phyloP scores from a whole-genome alignment of 2,797 vertebrate species.

The Eospalax fontanierii region DNA sequence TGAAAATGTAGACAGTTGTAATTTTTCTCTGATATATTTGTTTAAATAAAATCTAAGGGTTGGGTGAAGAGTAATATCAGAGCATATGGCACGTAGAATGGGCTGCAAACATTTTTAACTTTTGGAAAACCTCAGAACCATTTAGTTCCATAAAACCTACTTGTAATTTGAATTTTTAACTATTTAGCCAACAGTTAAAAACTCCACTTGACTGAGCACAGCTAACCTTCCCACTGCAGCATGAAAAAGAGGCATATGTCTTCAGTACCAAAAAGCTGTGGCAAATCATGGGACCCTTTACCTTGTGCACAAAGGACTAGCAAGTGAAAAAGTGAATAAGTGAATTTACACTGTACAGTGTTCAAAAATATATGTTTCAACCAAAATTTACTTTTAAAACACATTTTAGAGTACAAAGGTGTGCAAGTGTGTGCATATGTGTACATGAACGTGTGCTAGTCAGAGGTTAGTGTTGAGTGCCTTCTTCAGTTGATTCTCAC shows the following conservation, averaged over 20 bases:
- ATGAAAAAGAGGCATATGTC: background rate
- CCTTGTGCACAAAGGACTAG: background rate
- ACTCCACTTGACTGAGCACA: background rate
- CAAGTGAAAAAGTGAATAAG: background rate
- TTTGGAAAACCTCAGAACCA: constrained; percentile 13
- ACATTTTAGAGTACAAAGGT: background rate
- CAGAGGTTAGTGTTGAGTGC: background rate
- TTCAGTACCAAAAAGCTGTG: background rate
- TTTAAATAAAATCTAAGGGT: background rate
- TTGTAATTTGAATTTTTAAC: background rate
- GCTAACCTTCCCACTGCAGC: background rate
- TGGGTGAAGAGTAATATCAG: background rate
- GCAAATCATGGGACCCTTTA: background rate
- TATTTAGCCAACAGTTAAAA: background rate
- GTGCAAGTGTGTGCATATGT: background rate
- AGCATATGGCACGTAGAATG: background rate
- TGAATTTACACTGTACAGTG: background rate
- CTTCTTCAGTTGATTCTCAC: background rate
- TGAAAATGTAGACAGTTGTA: background rate
- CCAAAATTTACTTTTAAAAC: background rate
- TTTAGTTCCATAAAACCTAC: background rate
- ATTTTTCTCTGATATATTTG: background rate
- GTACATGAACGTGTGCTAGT: no score
- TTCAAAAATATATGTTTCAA: constrained; percentile 19
- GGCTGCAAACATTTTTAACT: background rate